Conservation (phyloP, 1,140 invertebrate species). For the Tyrophagus putrescentiae region DNA sequence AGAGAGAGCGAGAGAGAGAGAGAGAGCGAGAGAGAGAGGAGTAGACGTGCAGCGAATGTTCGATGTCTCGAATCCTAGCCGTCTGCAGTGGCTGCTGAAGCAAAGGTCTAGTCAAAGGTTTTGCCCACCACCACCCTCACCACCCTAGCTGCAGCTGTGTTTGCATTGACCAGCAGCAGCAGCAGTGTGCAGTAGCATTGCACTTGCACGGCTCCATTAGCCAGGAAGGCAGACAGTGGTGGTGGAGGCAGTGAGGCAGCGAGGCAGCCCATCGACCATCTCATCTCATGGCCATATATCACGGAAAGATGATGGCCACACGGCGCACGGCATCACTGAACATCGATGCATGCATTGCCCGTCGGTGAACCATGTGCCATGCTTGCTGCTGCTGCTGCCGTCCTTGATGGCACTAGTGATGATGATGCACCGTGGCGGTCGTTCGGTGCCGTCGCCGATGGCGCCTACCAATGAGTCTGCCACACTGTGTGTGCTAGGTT, state of each 20-base stretch:
- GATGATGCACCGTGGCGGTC: too few relatives aligned
- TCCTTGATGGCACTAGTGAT: neutral
- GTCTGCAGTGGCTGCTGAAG: neutral
- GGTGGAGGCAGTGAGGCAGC: too few relatives aligned
- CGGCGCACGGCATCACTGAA: neutral
- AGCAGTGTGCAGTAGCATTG: too few relatives aligned
- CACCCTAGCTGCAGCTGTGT: neutral
- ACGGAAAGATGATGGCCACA: too few relatives aligned
- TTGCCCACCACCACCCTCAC: too few relatives aligned
- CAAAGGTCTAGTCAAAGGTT: too few relatives aligned
- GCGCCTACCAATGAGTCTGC: too few relatives aligned
- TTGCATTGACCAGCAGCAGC: constrained; percentile 13
- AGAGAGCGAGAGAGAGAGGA: neutral
- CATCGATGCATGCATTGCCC: neutral
- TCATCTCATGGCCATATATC: constrained; percentile 9
- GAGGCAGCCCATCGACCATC: too few relatives aligned
- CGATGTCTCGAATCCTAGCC: neutral
- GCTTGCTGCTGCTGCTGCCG: neutral
- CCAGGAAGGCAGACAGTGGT: too few relatives aligned
- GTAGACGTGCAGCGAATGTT: constrained; percentile 9
- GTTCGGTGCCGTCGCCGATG: too few relatives aligned
- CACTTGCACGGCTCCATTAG: too few relatives aligned
- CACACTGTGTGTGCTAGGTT: too few relatives aligned
- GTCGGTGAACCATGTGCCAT: neutral
- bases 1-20: neutral